Evolutionary conservation across 2,888 invertebrate genomes (phyloP), one percentile per base, ranked within the genome.

Genomic region (Eristalis pertinax): DNA sequence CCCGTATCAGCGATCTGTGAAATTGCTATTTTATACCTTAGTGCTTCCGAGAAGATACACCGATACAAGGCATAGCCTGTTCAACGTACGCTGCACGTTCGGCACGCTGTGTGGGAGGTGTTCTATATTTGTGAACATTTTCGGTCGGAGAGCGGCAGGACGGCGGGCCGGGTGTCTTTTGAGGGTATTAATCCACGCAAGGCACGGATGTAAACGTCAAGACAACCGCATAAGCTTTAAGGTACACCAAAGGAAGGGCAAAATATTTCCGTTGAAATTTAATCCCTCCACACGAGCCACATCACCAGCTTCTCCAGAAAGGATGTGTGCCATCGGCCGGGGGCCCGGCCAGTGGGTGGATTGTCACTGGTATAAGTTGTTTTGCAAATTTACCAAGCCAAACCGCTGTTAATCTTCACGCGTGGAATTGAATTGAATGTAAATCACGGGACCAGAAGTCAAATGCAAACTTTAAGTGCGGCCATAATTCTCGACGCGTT

Each of bases 1-100:
- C 87, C 84, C 84, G 87, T 87, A 84, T 84, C 87, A 87, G 79
- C 87, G 87, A 87, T 87, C 87, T 87, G 87, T 87, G 87, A 87
- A 87, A 87, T 87, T 87, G 87, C 87, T 87, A 87, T 87, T 87
- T 87, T 87, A 84, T 87, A 87, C 79, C 79, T 79, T 78, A 74
- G 65, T 82, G 84, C 84, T 80, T 86, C 83, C 83, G 60, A 56
- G 78, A 26, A 68, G 64, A 79, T 68, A 70, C 73, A 82, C 73
- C 72, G 72, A 73, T 81, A 76, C 29, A 68, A 32, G 32, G 19
- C 24, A 35, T 32, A 35, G 32, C 38, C 43, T 38, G 13, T 56
- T 38, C 77, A n/a, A 56, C 35, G 22, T 26, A 26, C 26, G 24
- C 35, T 38, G 35, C 32, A 63, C 19, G 50, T 43, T 43, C 43